phyloP scores from a whole-genome alignment of 2,888 invertebrate genomes.

The Gnatocerus cornutus region DNA sequence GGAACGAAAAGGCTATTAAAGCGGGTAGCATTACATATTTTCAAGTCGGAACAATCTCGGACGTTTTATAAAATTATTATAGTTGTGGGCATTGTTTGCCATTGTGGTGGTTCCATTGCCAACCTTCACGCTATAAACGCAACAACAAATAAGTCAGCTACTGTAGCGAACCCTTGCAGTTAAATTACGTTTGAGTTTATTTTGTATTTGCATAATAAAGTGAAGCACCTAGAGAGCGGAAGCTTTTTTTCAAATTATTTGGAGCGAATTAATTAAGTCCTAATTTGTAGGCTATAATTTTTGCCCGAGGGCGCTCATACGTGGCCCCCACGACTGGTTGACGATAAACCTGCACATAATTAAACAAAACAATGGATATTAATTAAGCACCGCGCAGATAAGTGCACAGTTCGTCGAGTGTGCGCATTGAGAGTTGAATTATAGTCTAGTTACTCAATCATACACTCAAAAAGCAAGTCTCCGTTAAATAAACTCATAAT shows the following conservation, averaged over 20 bases:
- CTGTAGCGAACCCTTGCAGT: constrained; percentile 53
- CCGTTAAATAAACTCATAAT: constrained; percentile 50
- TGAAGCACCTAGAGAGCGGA: constrained; percentile 32
- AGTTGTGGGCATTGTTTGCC: constrained; percentile 53
- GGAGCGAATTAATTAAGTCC: constrained; percentile 42
- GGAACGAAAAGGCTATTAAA: constrained; percentile 13
- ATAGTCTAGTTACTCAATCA: constrained; percentile 38
- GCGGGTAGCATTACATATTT: constrained; percentile 52
- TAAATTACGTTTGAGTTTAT: constrained; percentile 57
- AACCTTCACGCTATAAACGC: constrained; percentile 58
- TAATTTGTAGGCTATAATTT: constrained; percentile 45
- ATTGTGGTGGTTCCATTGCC: constrained; percentile 50
- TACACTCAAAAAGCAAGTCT: constrained; percentile 44
- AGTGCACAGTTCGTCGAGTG: constrained; percentile 35
- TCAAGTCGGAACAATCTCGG: constrained; percentile 52
- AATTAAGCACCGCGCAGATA: constrained; percentile 48
- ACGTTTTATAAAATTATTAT: constrained; percentile 57
- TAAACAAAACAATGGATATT: constrained; percentile 47
- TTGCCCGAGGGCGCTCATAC: constrained; percentile 37
- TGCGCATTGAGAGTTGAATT: constrained; percentile 29
- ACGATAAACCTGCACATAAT: constrained; percentile 46
- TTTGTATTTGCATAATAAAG: constrained; percentile 58
- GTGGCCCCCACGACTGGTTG: constrained; percentile 10
- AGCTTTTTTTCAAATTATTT: constrained; percentile 35
- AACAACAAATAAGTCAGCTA: constrained; percentile 60